Conservation (phyloP, 2,797 vertebrate genomes). For the Crenichthys baileyi region DNA sequence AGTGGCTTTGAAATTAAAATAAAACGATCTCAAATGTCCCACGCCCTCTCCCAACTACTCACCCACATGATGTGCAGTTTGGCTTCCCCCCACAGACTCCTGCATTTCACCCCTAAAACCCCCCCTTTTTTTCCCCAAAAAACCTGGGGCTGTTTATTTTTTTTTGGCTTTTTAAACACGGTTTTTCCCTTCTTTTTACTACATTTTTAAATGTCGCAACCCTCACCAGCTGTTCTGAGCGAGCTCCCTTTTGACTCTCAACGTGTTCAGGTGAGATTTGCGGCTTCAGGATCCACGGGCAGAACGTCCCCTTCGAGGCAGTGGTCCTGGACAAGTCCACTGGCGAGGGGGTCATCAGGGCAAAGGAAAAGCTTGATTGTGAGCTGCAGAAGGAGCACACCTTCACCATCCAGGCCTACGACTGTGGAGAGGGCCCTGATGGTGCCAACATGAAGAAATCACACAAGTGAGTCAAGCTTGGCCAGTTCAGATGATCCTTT, state of each 20-base stretch:
- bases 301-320: constrained; percentile 96
- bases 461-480: constrained; percentile 89
- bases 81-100: constrained; percentile 89
- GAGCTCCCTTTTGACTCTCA: constrained; percentile 60
- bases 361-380: constrained; percentile 95
- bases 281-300: constrained; percentile 97
- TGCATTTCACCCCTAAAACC: constrained; percentile 84
- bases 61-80: constrained; percentile 86
- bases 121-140: too few species aligned
- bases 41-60: constrained; percentile 75
- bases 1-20: constrained; percentile 90
- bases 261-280: constrained; percentile 95
- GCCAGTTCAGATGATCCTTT: not conserved
- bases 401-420: constrained; percentile 96
- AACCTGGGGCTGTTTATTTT: constrained; percentile 76
- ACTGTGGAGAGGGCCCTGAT: constrained; percentile 95
- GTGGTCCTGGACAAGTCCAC: constrained; percentile 98
- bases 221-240: constrained; percentile 47
- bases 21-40: constrained; percentile 84
- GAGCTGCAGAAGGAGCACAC: constrained; percentile 98
- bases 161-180: constrained; percentile 53
- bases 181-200: constrained; percentile 14
- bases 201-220: not conserved
- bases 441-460: constrained; percentile 92
- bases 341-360: constrained; percentile 92